Evolutionary conservation across 2,797 vertebrate species (phyloP), one percentile per base, ranked within the genome.

Genomic region (Urophycis tenuis): DNA sequence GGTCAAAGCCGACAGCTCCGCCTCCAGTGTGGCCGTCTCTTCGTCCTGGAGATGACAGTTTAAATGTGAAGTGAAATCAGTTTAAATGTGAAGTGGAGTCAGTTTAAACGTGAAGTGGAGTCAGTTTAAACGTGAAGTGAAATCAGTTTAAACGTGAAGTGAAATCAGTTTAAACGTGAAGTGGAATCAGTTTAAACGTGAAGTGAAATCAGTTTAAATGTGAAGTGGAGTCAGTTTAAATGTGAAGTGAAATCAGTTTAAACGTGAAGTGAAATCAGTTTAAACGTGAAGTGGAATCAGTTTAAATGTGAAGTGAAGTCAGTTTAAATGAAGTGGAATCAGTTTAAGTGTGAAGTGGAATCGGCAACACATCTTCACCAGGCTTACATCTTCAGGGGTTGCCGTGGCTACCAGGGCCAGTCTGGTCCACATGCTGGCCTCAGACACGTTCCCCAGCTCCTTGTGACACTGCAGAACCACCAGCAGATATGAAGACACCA

Each of bases 361-460:
- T 8, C 53, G 11, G 53, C 53, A n/a, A 25, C 19, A 60, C n/a
- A 5, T 60, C n/a, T 25, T 60, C 53, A 15, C 14, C 53, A 11
- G 2, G 1, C 53, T 60, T 25, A 60, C 53, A 1, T 60, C 53
- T 22, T 60, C 89, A 2, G 95, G 92, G 25, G 89, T 85, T 0
- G 74, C 69, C 2, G 77, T 78, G 10, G 93, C 87, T 81, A 93
- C 92, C 81, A 92, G 82, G 3, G 96, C 96, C 14, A 95, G 81
- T 19, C 91, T 84, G 49, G 93, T 89, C 96, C 96, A 99, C 77
- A 91, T 92, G 3, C 74, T 76, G 0, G 95, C 95, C 5, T 94
- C 94, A 0, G 92, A 87, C 34, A 83, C 64, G 80, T 96, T 94
- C 34, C 95, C 96, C n/a, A 99, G 91, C 74, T 96, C 95, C 85